Conservation (phyloP, 2,888 invertebrate species). For the Pseudolycoriella hygida region DNA sequence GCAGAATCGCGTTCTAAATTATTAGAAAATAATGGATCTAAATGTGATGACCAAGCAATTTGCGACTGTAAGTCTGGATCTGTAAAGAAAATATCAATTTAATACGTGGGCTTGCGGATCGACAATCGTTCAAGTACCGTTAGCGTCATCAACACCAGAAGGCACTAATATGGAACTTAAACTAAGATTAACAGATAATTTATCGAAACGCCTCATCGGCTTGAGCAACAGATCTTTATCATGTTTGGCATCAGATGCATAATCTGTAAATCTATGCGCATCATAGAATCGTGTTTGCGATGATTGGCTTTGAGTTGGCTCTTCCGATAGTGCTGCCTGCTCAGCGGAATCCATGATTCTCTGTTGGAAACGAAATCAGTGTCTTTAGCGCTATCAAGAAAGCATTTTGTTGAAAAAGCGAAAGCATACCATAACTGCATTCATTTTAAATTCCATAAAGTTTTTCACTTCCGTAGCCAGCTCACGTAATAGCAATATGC, state of each 20-base stretch:
- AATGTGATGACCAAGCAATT: conserved; percentile 85
- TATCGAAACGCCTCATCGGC: conserved; percentile 70
- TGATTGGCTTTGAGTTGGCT: conserved; percentile 33
- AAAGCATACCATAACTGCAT: conserved; percentile 65
- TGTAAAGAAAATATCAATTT: conserved; percentile 21
- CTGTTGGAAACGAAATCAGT: conserved; percentile 33
- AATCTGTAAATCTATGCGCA: conserved; percentile 63
- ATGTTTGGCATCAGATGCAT: conserved; percentile 55
- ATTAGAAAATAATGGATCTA: conserved; percentile 75
- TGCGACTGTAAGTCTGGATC: conserved; percentile 72
- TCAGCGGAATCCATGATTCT: conserved; percentile 85
- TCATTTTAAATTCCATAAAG: conserved; percentile 85
- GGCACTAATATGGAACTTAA: conserved; percentile 82
- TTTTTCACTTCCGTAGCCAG: conserved; percentile 81
- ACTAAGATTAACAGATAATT: conserved; percentile 66
- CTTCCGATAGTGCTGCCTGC: conserved; percentile 62
- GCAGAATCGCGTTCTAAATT: conserved; percentile 83
- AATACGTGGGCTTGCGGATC: no score
- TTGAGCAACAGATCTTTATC: conserved; percentile 53
- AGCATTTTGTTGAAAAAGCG: no score
- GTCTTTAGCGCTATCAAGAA: no score
- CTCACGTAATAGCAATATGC: conserved; percentile 66
- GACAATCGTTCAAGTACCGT: conserved; percentile 9
- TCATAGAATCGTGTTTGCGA: conserved; percentile 44
- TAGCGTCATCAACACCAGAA: conserved; percentile 21